phyloP scores from a whole-genome alignment of 2,888 invertebrate genomes.

The Laothoe populi region DNA sequence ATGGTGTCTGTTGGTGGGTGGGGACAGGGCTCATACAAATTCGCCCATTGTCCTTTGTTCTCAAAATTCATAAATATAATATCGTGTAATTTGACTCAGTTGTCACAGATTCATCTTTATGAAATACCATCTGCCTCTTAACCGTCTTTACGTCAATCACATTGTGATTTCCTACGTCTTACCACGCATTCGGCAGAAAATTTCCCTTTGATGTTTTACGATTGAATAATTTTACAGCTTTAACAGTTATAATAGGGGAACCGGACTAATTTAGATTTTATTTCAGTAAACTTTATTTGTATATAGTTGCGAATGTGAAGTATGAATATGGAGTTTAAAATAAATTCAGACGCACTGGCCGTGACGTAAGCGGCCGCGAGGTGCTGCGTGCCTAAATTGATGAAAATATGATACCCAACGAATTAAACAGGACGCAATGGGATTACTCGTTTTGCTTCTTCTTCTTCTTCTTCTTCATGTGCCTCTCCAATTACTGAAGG shows the following conservation, averaged over 20 bases:
- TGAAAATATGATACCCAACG: slow-evolving; percentile 11
- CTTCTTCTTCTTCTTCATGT: no score
- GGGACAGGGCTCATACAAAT: no score
- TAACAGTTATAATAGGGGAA: slow-evolving; percentile 26
- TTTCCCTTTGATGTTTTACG: slow-evolving; percentile 29
- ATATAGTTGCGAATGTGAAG: background rate
- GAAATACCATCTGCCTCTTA: background rate
- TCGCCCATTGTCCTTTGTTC: no score
- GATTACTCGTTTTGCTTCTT: no score
- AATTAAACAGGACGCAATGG: background rate
- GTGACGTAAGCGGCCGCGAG: slow-evolving; percentile 12
- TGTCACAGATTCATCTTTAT: background rate
- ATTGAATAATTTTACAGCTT: slow-evolving; percentile 26
- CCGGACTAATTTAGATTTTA: slow-evolving; percentile 19
- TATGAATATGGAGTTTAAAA: slow-evolving; percentile 16
- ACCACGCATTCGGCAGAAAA: slow-evolving; percentile 30
- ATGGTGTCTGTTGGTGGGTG: no score
- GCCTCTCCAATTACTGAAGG: no score
- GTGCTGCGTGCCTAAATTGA: slow-evolving; percentile 5
- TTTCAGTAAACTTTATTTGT: slow-evolving; percentile 9
- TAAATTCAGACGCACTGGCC: slow-evolving; percentile 12
- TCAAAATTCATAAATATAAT: background rate
- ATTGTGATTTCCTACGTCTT: background rate
- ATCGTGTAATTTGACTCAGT: background rate
- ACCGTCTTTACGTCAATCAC: slow-evolving; percentile 4